A percentile compares a stretch with the other conserved stretches of the same genome.
Evolutionary conservation across 2,797 vertebrate species (phyloP).

Genomic region (Ctenochaetus hawaiiensis): DNA sequence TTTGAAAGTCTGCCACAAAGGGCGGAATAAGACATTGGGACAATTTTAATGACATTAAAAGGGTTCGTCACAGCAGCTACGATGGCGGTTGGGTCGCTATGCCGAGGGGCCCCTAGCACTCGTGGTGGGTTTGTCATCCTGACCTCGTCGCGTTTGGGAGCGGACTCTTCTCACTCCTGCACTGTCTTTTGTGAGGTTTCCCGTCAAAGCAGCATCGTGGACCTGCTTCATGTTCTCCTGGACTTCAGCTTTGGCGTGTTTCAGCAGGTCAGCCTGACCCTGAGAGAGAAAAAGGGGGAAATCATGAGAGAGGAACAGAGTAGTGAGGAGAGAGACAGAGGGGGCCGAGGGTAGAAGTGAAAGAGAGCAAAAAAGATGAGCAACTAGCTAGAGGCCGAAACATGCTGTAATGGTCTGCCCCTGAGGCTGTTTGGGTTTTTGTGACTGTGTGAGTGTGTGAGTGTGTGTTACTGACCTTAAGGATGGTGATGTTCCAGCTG

Average conservation of each 20-base stretch:
- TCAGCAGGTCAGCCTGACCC: constrained; percentile 95
- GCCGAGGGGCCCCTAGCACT: constrained; percentile 29
- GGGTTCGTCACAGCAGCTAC: constrained; percentile 37
- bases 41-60: not conserved
- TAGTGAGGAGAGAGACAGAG: not conserved
- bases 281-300: constrained; percentile 57
- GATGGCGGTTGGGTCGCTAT: constrained; percentile 25
- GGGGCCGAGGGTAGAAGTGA: constrained; percentile 1
- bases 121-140: constrained; percentile 72
- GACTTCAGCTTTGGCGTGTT: constrained; percentile 92
- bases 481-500: constrained; percentile 97
- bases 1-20: constrained; percentile 10
- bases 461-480: constrained; percentile 87
- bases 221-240: constrained; percentile 95
- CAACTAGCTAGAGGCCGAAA: constrained; percentile 31
- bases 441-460: constrained; percentile 2
- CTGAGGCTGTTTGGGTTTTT: constrained; percentile 18
- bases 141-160: constrained; percentile 79
- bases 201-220: constrained; percentile 90
- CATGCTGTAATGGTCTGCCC: constrained; percentile 5
- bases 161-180: constrained; percentile 75
- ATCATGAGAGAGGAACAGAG: not conserved
- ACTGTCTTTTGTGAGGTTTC: constrained; percentile 89
- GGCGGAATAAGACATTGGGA: constrained; percentile 3
- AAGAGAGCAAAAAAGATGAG: constrained; percentile 39